Conservation (phyloP, 2,888 invertebrate species). For the Tetropium fuscum region DNA sequence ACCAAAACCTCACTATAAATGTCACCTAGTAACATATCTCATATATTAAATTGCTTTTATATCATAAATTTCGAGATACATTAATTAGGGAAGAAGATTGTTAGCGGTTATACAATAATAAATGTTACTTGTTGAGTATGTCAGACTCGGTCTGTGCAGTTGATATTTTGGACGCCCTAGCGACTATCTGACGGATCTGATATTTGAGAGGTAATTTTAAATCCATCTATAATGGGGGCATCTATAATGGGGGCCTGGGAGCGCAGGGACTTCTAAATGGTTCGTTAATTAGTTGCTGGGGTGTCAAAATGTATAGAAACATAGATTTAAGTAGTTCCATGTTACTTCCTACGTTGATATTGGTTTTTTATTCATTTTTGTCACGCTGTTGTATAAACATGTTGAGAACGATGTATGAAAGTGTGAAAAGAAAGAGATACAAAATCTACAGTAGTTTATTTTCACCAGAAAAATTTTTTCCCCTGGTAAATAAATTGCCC, state of each 20-base stretch:
- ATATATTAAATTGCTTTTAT: slow-evolving; percentile 60
- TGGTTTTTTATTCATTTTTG: slow-evolving; percentile 54
- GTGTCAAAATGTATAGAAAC: slow-evolving; percentile 44
- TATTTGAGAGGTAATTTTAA: slow-evolving; percentile 6
- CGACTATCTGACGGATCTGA: slow-evolving; percentile 3
- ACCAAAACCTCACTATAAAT: slow-evolving; percentile 44
- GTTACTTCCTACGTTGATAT: slow-evolving; percentile 53
- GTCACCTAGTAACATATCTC: slow-evolving; percentile 60
- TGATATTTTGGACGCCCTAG: slow-evolving; percentile 19
- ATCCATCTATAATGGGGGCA: neutral
- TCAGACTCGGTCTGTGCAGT: slow-evolving; percentile 42
- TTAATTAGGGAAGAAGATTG: slow-evolving; percentile 55
- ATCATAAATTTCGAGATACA: slow-evolving; percentile 52
- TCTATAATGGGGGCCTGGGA: neutral
- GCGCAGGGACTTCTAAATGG: slow-evolving; percentile 5
- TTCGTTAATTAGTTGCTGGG: slow-evolving; percentile 37
- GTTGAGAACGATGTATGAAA: slow-evolving; percentile 63
- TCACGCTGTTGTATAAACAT: slow-evolving; percentile 64
- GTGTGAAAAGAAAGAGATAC: slow-evolving; percentile 62
- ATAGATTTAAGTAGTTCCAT: slow-evolving; percentile 52
- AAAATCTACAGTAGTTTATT: slow-evolving; percentile 45
- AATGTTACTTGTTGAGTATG: slow-evolving; percentile 53
- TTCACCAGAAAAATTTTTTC: too few relatives aligned
- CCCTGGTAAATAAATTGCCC: too few relatives aligned
- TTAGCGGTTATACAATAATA: slow-evolving; percentile 56